phyloP scores from a whole-genome alignment of 1,140 invertebrate genomes.

The Apis laboriosa region DNA sequence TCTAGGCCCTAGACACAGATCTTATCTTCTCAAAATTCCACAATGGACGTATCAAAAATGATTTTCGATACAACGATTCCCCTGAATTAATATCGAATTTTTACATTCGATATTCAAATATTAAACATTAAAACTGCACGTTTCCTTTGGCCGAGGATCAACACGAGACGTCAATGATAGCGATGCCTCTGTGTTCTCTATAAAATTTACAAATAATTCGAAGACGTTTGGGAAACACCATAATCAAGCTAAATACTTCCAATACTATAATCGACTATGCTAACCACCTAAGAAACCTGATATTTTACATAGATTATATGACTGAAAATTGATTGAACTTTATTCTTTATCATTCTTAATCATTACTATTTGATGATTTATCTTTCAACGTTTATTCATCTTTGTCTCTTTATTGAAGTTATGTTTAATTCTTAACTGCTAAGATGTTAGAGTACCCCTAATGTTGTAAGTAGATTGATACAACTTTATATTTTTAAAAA shows the following conservation, averaged over 20 bases:
- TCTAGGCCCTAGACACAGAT: not conserved
- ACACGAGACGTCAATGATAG: not conserved
- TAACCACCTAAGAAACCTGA: slow-evolving; percentile 36
- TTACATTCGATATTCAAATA: not conserved
- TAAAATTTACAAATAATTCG: not conserved
- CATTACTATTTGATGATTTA: not conserved
- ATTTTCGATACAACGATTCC: too few species aligned
- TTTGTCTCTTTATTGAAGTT: too few species aligned
- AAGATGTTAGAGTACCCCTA: too few species aligned
- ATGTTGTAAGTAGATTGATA: too few species aligned
- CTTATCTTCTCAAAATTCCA: not conserved
- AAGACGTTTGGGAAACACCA: slow-evolving; percentile 9
- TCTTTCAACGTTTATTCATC: too few species aligned
- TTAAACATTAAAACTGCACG: not conserved
- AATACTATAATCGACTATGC: slow-evolving; percentile 10
- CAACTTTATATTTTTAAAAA: too few species aligned
- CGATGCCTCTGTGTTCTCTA: not conserved
- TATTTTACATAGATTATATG: slow-evolving; percentile 41
- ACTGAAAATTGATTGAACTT: slow-evolving; percentile 7
- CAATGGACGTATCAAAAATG: not conserved
- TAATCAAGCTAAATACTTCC: not conserved
- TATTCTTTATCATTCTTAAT: not conserved
- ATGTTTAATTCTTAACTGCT: too few species aligned
- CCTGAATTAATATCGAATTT: too few species aligned
- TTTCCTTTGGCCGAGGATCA: not conserved